Evolutionary conservation across 2,113 vertebrate species (phyloP).

Genomic region (Antigone vipio): DNA sequence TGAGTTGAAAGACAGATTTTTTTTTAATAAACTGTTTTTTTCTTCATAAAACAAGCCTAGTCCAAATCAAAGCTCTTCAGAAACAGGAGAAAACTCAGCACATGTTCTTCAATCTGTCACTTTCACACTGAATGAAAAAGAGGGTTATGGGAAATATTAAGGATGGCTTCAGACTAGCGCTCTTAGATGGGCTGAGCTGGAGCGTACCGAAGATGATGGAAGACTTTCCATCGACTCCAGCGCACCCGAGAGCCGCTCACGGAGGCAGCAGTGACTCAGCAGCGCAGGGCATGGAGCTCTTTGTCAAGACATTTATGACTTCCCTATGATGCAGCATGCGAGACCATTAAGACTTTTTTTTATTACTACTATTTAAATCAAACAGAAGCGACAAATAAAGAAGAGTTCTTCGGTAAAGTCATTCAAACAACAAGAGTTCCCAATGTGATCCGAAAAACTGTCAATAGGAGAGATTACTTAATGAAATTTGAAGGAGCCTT

Average conservation of each 20-base stretch:
- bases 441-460: slow-evolving; percentile 42
- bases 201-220: neutral
- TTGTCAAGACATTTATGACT: slow-evolving; percentile 8
- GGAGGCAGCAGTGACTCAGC: neutral
- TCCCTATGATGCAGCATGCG: neutral
- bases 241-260: neutral
- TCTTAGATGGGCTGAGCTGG: neutral
- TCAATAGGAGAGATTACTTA: slow-evolving; percentile 65
- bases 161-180: neutral
- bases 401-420: slow-evolving; percentile 11
- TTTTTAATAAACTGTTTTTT: neutral
- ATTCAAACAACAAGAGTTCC: slow-evolving; percentile 51
- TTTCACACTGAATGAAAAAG: neutral
- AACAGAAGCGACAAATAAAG: slow-evolving; percentile 9
- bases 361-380: neutral
- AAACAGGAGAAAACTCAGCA: neutral
- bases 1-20: neutral
- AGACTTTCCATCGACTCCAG: neutral
- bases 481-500: slow-evolving; percentile 66
- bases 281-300: neutral
- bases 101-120: neutral
- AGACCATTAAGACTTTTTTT: neutral
- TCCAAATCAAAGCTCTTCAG: slow-evolving; percentile 7
- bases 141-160: neutral
- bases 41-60: neutral